Base-by-base conservation (phyloP, 2,797 vertebrate genomes). In the Sebastes steindachneri region DNA sequence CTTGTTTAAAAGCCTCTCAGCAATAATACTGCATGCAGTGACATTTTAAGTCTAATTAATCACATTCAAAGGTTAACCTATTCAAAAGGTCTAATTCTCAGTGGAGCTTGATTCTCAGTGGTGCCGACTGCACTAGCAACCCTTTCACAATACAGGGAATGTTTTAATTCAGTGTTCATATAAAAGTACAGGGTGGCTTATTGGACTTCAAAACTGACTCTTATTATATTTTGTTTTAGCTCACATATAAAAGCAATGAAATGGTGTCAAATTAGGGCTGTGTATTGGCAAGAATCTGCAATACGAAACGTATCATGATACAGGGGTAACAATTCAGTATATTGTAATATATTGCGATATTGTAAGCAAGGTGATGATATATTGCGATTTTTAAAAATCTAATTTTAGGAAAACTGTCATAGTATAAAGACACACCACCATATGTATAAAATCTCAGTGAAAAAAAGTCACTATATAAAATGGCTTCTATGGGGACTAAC, bases 41-140 rank as follows among this genome's bases (percentile, higher is more conserved):
- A 85, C 87, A 90, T 93, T 92, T 89, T 79, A 84, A 86, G 77
- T 91, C 74, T 84, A 83, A 88, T 92, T 83, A 92, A 87, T 88
- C 73, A 83, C 76, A 76, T 84, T 87, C 71, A 92, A 90, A 91
- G 88, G 84, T 88, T 86, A 89, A 75, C 78, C 67, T 55, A 67
- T 80, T 86, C 65, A 59, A 26, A 75, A 63, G 70, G 80, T 80
- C 76, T 75, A 57, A 86, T 84, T 80, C 72, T 79, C 80, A 58
- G 59, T 28, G 31, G 64, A 29, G 64, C 45, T 77, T 72, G 51
- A 74, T 78, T 77, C 71, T 60, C 78, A 64, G 41, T 60, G 68
- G 54, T 73, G 68, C 60, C 8, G 4, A 28, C 41, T 77, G 66
- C 60, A 58, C 31, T 15, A 28, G 59, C 63, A 70, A 63, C 3